A percentile compares a stretch with the other conserved stretches of the same genome.
These are phyloP conservation scores for Mimumesa dahlbomi DNA, from an alignment of 2,888 invertebrate genomes.

Conservation along the genomic window DNA sequence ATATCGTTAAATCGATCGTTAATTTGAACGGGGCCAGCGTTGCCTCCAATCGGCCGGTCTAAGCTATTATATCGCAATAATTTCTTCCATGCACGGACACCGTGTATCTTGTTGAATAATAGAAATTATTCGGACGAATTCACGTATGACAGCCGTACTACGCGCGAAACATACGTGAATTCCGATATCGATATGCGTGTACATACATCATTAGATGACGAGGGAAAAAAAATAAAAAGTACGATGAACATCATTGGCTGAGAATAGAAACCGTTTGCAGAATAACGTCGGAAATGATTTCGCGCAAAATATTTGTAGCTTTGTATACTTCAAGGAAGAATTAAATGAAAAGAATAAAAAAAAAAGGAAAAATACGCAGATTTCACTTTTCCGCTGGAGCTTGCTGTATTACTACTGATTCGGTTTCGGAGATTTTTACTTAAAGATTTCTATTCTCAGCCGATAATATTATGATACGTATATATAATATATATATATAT, in stretches of 20 bases:
- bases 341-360: too few species aligned
- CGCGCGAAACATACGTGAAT: constrained; percentile 7
- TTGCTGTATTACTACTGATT: too few species aligned
- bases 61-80: not conserved
- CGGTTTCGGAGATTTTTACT: too few species aligned
- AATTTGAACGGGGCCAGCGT: too few species aligned
- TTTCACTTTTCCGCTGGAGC: too few species aligned
- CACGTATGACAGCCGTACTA: not conserved
- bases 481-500: not conserved
- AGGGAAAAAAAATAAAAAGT: not conserved
- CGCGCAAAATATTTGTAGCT: too few species aligned
- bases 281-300: too few species aligned
- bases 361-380: too few species aligned
- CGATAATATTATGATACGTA: not conserved
- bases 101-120: constrained; percentile 35
- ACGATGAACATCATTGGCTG: constrained; percentile 9
- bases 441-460: constrained; percentile 26
- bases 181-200: constrained; percentile 13
- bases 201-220: not conserved
- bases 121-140: constrained; percentile 31
- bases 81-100: constrained; percentile 27
- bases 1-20: too few species aligned
- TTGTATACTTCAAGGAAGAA: too few species aligned
- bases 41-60: not conserved
- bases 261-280: constrained; percentile 11